Conservation (phyloP, 2,888 invertebrate species). For the Altica lythri region DNA sequence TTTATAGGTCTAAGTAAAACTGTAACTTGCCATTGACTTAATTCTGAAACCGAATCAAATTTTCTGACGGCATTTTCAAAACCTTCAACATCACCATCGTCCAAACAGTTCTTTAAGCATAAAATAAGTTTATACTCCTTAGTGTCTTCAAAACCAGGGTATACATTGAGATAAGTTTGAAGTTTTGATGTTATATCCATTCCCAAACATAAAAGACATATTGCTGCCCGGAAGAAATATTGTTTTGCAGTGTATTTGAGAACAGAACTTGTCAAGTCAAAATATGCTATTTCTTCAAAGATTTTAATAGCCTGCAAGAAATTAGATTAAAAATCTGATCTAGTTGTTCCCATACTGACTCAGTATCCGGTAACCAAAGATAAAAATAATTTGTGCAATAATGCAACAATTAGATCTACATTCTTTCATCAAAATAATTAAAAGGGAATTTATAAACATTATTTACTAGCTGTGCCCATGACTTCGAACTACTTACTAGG, state of each 20-base stretch:
- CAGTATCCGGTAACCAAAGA: no score
- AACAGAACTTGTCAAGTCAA: conserved; percentile 88
- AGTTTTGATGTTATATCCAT: conserved; percentile 87
- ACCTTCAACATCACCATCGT: conserved; percentile 89
- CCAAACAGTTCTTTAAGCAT: conserved; percentile 83
- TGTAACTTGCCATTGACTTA: conserved; percentile 94
- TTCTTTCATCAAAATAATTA: no score
- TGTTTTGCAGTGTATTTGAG: conserved; percentile 89
- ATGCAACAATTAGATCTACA: no score
- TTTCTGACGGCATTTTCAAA: conserved; percentile 91
- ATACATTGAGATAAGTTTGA: conserved; percentile 86
- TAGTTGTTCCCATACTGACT: no score
- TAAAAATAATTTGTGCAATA: no score
- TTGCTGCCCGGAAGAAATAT: conserved; percentile 93
- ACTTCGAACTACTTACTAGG: no score
- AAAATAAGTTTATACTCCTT: conserved; percentile 86
- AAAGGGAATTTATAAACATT: no score
- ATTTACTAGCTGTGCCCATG: no score
- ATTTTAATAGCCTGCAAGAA: conserved; percentile 90
- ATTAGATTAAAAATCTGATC: no score
- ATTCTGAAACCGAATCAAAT: conserved; percentile 90
- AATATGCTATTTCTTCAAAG: conserved; percentile 90
- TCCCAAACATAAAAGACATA: conserved; percentile 94
- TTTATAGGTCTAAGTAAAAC: conserved; percentile 85
- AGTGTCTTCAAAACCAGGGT: conserved; percentile 91